Evolutionary conservation across 2,888 invertebrate species (phyloP), one percentile per base, ranked within the genome.

Genomic region (Ornithoptera priamus): DNA sequence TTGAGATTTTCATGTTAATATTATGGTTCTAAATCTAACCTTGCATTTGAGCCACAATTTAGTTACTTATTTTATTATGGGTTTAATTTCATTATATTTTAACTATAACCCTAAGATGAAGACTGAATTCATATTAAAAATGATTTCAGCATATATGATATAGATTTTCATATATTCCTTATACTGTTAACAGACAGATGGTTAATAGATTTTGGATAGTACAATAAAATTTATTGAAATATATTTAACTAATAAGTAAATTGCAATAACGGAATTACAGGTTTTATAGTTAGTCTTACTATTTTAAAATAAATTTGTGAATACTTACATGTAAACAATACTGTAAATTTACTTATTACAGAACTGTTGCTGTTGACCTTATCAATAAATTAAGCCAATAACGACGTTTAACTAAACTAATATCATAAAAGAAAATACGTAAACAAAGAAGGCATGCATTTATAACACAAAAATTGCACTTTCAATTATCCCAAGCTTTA

Each of bases 281-380:
- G 15, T 15, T 12, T 53, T n/a, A 3, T 53, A 53, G 6, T 53
- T 22, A 58, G 22, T 18, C 57, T 39, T 7, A 15, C 46, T 46
- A 12, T 10, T 22, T 17, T 61, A 56, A 42, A 56, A 65, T 56
- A 62, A 53, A 22, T 70, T 10, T 22, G 59, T 18, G 36, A 70
- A 63, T 63, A 70, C 70, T 70, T 39, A 70, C 70, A 70, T 70
- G 63, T 67, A 70, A 67, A 67, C 70, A 70, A 53, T 24, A 67
- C 58, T 67, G 18, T 30, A 36, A 53, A 62, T n/a, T 66, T 67
- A 66, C 67, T 50, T 62, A 66, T 66, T 70, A 24, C 58, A 56
- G 22, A 65, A 24, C 57, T 20, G 36, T 62, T 65, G 15, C 39
- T 36, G 22, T 57, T 39, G 18, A 39, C 50, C 6, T 42, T 65